These are phyloP conservation scores for Cichladusa arquata DNA, from an alignment of 2,113 vertebrate species.

Conservation along the genomic window DNA sequence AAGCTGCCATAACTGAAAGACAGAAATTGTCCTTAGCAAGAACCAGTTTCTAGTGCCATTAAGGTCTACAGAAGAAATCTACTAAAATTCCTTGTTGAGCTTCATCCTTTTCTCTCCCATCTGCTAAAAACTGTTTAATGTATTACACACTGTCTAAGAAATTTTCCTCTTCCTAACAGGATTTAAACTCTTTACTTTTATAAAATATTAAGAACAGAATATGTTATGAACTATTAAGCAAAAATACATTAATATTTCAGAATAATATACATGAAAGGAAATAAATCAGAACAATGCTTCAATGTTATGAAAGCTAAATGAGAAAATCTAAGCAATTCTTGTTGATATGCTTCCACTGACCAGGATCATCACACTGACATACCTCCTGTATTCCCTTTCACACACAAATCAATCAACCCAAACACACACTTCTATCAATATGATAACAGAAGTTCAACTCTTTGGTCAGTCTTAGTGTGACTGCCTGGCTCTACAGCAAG, in stretches of 20 bases:
- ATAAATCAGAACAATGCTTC: neutral
- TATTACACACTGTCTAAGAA: slow-evolving; percentile 1
- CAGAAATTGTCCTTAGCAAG: slow-evolving; percentile 14
- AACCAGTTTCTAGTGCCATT: neutral
- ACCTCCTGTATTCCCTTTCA: neutral
- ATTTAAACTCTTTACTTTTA: slow-evolving; percentile 12
- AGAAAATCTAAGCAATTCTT: neutral
- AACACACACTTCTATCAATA: neutral
- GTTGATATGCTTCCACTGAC: neutral
- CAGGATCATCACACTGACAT: neutral
- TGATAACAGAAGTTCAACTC: neutral
- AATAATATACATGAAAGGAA: neutral
- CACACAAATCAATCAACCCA: neutral
- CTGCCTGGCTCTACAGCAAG: neutral
- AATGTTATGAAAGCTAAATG: neutral
- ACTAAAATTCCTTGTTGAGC: slow-evolving; percentile 6
- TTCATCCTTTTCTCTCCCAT: neutral
- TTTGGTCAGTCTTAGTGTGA: neutral
- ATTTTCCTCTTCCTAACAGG: neutral
- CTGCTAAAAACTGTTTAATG: neutral
- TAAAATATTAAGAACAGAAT: slow-evolving; percentile 1
- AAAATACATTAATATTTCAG: slow-evolving; percentile 21
- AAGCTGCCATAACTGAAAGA: slow-evolving; percentile 41
- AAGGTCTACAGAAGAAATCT: neutral
- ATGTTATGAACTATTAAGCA: slow-evolving; percentile 10